Evolutionary conservation across 2,797 vertebrate species (phyloP).

Genomic region (Liasis olivaceus): DNA sequence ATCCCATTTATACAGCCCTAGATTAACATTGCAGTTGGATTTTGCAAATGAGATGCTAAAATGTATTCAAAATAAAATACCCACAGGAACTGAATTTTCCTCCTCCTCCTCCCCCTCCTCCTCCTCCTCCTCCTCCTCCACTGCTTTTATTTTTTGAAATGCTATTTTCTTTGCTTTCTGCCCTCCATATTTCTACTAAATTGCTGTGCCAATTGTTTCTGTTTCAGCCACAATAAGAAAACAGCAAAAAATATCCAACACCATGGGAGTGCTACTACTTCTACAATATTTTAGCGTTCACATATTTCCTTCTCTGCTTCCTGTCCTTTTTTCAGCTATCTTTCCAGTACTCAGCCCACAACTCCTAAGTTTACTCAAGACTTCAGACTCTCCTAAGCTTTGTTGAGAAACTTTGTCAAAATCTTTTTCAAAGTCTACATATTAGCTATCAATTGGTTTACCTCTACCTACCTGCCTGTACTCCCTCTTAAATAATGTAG

Average conservation of each 20-base stretch:
- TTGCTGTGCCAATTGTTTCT: background rate
- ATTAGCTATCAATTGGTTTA: background rate
- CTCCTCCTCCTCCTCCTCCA: background rate
- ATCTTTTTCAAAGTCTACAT: background rate
- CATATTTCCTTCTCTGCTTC: background rate
- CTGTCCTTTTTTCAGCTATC: background rate
- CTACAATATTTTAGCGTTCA: background rate
- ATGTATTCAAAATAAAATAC: background rate
- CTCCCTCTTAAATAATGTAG: background rate
- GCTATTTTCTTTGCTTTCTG: background rate
- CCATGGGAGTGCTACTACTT: background rate
- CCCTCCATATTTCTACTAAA: background rate
- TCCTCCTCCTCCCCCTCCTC: background rate
- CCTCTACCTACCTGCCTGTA: background rate
- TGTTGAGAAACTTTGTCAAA: background rate
- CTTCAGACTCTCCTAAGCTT: background rate
- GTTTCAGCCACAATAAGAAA: background rate
- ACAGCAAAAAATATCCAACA: background rate
- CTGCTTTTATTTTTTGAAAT: background rate
- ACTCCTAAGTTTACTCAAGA: background rate
- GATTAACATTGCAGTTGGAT: background rate
- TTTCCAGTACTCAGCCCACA: background rate
- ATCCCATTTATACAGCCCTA: background rate
- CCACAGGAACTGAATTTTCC: background rate
- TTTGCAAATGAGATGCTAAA: background rate